Evolutionary conservation across 1,140 invertebrate genomes (phyloP).

Genomic region (Triops longicaudatus): DNA sequence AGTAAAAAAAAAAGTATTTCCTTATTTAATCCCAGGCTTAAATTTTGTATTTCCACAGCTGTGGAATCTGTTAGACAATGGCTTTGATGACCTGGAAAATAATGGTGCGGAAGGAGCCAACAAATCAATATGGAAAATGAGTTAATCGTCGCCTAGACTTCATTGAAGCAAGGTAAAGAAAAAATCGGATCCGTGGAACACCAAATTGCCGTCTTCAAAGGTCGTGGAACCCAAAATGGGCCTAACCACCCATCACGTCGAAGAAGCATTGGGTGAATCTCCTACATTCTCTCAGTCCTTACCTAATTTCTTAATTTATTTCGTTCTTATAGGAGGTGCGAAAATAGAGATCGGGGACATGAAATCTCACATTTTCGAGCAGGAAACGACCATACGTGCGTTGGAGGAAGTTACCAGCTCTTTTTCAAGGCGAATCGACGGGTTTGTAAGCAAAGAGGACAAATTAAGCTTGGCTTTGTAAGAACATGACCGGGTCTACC

Average conservation of each 20-base stretch:
- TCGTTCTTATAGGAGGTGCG: neutral
- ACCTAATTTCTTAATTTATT: neutral
- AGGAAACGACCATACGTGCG: neutral
- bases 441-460: neutral
- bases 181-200: neutral
- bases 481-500: neutral
- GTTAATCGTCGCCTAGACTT: neutral
- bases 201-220: neutral
- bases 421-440: neutral
- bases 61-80: neutral
- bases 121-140: neutral
- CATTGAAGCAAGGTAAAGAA: neutral
- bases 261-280: neutral
- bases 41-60: neutral
- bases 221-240: conserved; percentile 7
- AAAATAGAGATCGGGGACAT: neutral
- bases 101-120: neutral
- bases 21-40: neutral
- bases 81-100: neutral
- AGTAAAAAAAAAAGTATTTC: neutral
- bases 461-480: neutral
- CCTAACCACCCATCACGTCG: neutral
- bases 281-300: neutral
- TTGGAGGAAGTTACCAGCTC: neutral
- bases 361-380: neutral